These are phyloP conservation scores for Triplophysa bombifrons DNA, from an alignment of 2,797 vertebrate species.

Conservation along the genomic window DNA sequence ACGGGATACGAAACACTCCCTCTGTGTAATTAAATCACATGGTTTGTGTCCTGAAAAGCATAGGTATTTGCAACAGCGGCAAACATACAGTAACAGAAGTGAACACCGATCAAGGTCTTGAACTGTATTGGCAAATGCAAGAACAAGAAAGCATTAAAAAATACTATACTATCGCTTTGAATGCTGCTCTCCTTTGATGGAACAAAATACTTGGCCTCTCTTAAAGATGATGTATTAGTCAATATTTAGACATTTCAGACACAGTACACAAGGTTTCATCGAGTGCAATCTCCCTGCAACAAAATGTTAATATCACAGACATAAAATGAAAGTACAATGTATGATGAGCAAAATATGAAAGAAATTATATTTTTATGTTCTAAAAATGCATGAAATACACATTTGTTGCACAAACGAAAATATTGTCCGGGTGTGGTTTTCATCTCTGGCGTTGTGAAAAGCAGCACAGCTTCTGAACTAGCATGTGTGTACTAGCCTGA, in stretches of 20 bases:
- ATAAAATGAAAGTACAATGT: neutral
- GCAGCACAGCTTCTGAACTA: slow-evolving; percentile 3
- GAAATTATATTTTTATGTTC: neutral
- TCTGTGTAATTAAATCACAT: slow-evolving; percentile 31
- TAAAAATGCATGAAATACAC: neutral
- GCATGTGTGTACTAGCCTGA: slow-evolving; percentile 7
- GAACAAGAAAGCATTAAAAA: neutral
- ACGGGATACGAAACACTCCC: slow-evolving; percentile 47
- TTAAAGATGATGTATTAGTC: neutral
- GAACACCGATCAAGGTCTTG: neutral
- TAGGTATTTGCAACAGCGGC: slow-evolving; percentile 59
- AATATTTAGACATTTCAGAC: neutral
- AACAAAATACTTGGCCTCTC: neutral
- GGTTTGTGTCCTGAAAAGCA: slow-evolving; percentile 52
- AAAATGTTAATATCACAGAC: neutral
- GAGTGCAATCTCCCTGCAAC: neutral
- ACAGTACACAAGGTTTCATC: slow-evolving; percentile 4
- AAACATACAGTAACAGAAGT: neutral
- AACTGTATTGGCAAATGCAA: neutral
- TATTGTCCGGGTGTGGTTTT: neutral
- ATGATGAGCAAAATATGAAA: neutral
- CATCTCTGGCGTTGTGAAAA: neutral
- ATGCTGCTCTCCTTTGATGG: neutral
- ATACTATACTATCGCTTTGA: neutral
- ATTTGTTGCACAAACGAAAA: neutral